These are phyloP conservation scores for Dolichomitus sp. DNA, from an alignment of 2,888 invertebrate species.

Conservation along the genomic window DNA sequence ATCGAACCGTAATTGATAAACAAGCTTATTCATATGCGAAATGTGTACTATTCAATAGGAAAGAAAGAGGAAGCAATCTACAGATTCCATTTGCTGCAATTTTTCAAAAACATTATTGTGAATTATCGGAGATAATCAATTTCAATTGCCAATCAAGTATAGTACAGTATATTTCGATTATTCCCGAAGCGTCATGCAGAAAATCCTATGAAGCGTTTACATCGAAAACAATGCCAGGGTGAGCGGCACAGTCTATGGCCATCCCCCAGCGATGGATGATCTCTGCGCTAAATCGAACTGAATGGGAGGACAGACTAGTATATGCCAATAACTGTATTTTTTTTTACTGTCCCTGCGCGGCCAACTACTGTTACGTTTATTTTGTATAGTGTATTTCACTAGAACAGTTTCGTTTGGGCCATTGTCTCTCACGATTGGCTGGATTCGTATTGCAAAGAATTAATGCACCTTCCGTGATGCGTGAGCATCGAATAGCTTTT, in stretches of 20 bases:
- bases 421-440: conserved; percentile 17
- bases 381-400: conserved; percentile 2
- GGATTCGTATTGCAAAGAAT: conserved; percentile 1
- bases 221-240: conserved; percentile 26
- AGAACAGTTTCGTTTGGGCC: conserved; percentile 15
- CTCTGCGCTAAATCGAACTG: background rate
- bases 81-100: background rate
- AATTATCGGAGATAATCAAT: conserved; percentile 17
- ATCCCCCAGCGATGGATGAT: conserved; percentile 9
- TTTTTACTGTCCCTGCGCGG: background rate
- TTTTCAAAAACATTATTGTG: conserved; percentile 17
- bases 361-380: background rate
- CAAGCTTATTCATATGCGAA: background rate
- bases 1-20: too few species aligned
- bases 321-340: background rate
- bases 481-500: conserved; percentile 15
- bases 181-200: conserved; percentile 16
- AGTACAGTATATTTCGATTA: conserved; percentile 11
- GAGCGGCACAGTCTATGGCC: conserved; percentile 7
- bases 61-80: conserved; percentile 8
- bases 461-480: conserved; percentile 18
- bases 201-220: conserved; percentile 31
- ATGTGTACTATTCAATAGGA: background rate
- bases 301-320: background rate
- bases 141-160: conserved; percentile 18